Base-by-base conservation (phyloP, 2,888 invertebrate species). In the Cataglyphis altisquamis region DNA sequence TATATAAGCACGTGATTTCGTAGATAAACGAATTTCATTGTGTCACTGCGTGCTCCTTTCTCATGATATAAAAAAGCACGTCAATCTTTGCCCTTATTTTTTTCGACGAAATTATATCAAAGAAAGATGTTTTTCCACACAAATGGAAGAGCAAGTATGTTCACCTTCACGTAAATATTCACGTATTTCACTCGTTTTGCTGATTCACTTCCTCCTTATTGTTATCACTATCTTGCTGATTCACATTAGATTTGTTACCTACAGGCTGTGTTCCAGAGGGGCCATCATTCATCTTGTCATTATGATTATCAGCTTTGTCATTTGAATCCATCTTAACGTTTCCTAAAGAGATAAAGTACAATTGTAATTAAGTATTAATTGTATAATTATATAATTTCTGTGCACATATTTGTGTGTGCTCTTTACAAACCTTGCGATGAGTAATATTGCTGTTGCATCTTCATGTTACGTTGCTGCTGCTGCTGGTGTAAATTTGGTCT, bases 381-480 rank as follows among this genome's bases (percentile, higher is more conserved):
- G 5, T 25, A 52, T n/a, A 36, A 0, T 25, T 21, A 36, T 64
- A 64, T 36, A 15, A 15, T 10, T 63, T 74, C 8, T 39, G 3
- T n/a, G n/a, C 25, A 3, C 18, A 15, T 74, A 74, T 74, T 1
- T 10, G 1, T 36, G 32, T 36, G 32, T 36, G 6, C 29, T 0
- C 8, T 1, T 72, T 63, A 82, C 95, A 92, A 93, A 95, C 95
- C 95, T 95, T 95, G 95, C 86, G 94, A 94, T 78, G 95, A 94
- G 91, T 96, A 96, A 93, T 96, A 96, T 94, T 96, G 95, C 87
- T 95, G 95, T 73, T 94, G 95, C 93, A 94, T 94, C 83, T 94
- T 94, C 92, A 95, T 94, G 66, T 94, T 95, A 67, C 94, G 94
- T 83, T 86, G 89, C 93, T 92, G 89, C 94, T 36, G 93, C 81